Percentiles rank a stretch among this genome's conserved stretches.
Evolutionary conservation across 2,888 invertebrate species (phyloP).

Genomic region (Patella ulyssiponensis): DNA sequence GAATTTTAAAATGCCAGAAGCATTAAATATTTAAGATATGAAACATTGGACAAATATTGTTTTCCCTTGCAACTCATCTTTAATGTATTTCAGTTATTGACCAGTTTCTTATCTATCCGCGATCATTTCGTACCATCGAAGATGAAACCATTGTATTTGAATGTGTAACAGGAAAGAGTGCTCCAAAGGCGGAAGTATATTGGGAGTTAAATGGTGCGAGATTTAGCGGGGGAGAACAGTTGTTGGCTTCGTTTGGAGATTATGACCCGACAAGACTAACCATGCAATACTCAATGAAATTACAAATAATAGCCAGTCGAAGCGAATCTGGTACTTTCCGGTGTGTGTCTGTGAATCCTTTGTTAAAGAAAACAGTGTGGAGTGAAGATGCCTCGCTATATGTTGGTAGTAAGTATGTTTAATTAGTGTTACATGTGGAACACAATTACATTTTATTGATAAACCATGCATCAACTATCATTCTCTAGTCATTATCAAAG

Average conservation of each 20-base stretch:
- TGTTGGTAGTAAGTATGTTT: slow-evolving; percentile 45
- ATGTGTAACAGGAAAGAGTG: slow-evolving; percentile 60
- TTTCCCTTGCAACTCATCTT: background rate
- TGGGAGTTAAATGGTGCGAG: slow-evolving; percentile 59
- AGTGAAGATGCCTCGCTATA: slow-evolving; percentile 52
- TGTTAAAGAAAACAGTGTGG: slow-evolving; percentile 44
- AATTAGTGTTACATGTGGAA: background rate
- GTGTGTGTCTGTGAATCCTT: slow-evolving; percentile 59
- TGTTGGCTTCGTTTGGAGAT: slow-evolving; percentile 52
- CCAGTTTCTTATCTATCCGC: slow-evolving; percentile 57
- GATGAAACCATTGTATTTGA: slow-evolving; percentile 51
- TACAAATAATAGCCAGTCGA: slow-evolving; percentile 44
- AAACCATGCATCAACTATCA: too few species aligned
- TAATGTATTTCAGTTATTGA: slow-evolving; percentile 54
- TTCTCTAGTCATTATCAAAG: too few species aligned
- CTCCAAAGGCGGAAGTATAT: slow-evolving; percentile 46
- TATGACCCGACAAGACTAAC: slow-evolving; percentile 41
- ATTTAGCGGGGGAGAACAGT: slow-evolving; percentile 49
- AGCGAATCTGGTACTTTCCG: slow-evolving; percentile 45
- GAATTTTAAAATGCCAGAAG: too few species aligned
- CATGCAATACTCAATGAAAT: slow-evolving; percentile 54
- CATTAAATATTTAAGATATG: too few species aligned
- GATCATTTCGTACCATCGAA: slow-evolving; percentile 43
- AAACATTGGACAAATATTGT: background rate
- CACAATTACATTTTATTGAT: too few species aligned